These are phyloP conservation scores for Panthera uncia DNA, from an alignment of 2,113 vertebrate species.

Conservation along the genomic window DNA sequence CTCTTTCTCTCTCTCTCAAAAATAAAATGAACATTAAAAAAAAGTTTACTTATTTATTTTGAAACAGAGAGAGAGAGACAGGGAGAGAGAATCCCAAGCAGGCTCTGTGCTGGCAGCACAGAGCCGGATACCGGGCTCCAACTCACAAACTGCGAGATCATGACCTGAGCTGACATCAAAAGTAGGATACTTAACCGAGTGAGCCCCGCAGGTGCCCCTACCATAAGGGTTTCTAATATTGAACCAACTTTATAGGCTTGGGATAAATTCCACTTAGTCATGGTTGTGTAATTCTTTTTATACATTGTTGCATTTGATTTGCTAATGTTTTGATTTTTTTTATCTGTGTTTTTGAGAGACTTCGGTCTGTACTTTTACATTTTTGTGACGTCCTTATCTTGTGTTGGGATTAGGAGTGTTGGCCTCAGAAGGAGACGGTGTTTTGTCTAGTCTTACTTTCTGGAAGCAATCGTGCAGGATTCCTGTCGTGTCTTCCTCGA, in stretches of 20 bases:
- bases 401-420: too few species aligned
- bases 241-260: not conserved
- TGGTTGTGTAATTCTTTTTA: not conserved
- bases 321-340: not conserved
- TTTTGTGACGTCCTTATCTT: not conserved
- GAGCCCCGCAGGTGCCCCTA: not conserved
- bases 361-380: not conserved
- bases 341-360: not conserved
- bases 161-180: too few species aligned
- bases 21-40: too few species aligned
- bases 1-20: too few species aligned
- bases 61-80: too few species aligned
- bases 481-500: not conserved
- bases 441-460: not conserved
- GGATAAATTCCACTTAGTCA: not conserved
- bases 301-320: not conserved
- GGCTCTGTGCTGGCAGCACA: too few species aligned
- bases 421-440: not conserved
- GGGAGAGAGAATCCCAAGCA: too few species aligned
- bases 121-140: too few species aligned
- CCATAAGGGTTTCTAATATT: not conserved
- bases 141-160: too few species aligned
- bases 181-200: too few species aligned
- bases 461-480: not conserved
- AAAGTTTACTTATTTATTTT: too few species aligned